Percentiles rank a stretch among this genome's conserved stretches.
Evolutionary conservation across 2,113 vertebrate genomes (phyloP).

Genomic region (Lepus timidus): DNA sequence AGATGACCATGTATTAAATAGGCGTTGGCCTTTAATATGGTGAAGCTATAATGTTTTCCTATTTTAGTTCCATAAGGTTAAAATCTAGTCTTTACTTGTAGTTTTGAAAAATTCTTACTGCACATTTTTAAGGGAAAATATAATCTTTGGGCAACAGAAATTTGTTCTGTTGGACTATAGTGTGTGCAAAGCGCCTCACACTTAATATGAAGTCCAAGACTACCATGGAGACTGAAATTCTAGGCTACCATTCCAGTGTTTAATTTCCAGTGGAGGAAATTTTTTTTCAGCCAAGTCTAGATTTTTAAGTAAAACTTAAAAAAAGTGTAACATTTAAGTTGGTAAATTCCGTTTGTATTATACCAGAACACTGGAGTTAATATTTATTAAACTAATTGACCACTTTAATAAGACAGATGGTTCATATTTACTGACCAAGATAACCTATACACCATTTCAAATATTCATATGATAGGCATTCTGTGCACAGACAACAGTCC

Average conservation of each 20-base stretch:
- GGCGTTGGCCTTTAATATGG: slow-evolving; percentile 51
- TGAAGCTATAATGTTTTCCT: slow-evolving; percentile 40
- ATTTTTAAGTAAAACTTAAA: slow-evolving; percentile 52
- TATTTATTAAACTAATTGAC: slow-evolving; percentile 21
- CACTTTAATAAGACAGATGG: slow-evolving; percentile 15
- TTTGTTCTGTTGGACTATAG: slow-evolving; percentile 76
- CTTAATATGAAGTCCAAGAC: slow-evolving; percentile 67
- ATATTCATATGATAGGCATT: not conserved
- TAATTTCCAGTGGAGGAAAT: slow-evolving; percentile 56
- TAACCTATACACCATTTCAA: not conserved
- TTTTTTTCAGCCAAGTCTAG: slow-evolving; percentile 50
- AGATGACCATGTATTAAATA: slow-evolving; percentile 44
- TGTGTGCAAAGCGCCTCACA: slow-evolving; percentile 66
- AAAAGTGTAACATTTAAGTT: slow-evolving; percentile 24
- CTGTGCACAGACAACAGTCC: not conserved
- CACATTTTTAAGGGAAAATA: slow-evolving; percentile 74
- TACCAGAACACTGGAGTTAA: slow-evolving; percentile 48
- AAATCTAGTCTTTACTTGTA: slow-evolving; percentile 74
- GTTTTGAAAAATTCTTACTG: slow-evolving; percentile 73
- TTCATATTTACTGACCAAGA: slow-evolving; percentile 7
- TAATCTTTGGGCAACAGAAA: slow-evolving; percentile 77
- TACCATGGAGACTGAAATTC: slow-evolving; percentile 71
- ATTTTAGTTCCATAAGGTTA: slow-evolving; percentile 68
- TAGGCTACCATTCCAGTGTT: slow-evolving; percentile 52
- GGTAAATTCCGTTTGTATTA: not conserved